Base-by-base conservation (phyloP, 2,113 vertebrate species). In the Nicator chloris region DNA sequence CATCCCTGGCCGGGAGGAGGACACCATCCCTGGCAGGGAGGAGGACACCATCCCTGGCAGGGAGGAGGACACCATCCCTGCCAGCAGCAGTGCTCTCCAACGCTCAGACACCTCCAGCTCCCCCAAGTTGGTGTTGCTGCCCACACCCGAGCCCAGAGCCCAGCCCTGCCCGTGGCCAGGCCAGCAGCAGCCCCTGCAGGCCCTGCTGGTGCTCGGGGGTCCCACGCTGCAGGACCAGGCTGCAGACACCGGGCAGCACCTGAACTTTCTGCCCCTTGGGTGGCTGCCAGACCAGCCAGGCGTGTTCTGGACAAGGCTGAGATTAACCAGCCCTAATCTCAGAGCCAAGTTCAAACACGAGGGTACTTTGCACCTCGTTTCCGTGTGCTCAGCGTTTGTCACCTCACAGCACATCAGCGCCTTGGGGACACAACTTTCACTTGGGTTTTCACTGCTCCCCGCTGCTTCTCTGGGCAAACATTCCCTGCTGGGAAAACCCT, bases 61-160 rank as follows among this genome's bases (percentile, higher is more conserved):
- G 33, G 20, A 24, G 37, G 61, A 44, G 63, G 66, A 54, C 0
- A 2, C 28, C 6, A 2, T 44, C n/a, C 1, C 0, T 42, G 39
- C 51, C 51, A 19, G 51, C 33, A 31, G 66, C 1, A 1, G 14
- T 11, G 30, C 15, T 50, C 20, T 60, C 63, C 3, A 4, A 6
- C 59, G 39, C 14, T 4, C 0, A 9, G 37, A 65, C 17, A 26
- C 19, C 15, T 42, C 66, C 49, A 37, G 18, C 18, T 33, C 47
- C 1, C 0, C 60, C 3, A 1, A 15, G 18, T 26, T 31, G 57
- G 12, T 35, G 23, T 10, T 64, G 45, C 45, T 84, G 37, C 44
- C 76, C 35, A 15, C 4, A n/a, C 6, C 2, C 3, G 7, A n/a
- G 42, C 12, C 39, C 47, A 37, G 24, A n/a, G 1, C 9, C 0